Percentiles rank a stretch among this genome's conserved stretches.
These are phyloP conservation scores for Chirona hameri DNA, from an alignment of 2,888 invertebrate species.

Conservation along the genomic window DNA sequence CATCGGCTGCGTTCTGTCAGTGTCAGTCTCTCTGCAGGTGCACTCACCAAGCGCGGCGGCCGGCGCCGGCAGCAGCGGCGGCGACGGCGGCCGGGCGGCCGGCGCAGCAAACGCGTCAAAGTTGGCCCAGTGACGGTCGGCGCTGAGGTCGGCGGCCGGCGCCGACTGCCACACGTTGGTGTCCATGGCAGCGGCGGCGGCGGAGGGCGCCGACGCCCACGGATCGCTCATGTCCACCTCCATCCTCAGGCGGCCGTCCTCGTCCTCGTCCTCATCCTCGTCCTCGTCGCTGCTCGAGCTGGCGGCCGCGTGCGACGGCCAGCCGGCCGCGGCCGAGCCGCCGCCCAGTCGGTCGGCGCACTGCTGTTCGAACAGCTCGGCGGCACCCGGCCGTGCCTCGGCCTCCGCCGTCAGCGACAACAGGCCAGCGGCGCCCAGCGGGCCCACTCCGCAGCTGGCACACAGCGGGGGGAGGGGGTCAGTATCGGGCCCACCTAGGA, in stretches of 20 bases:
- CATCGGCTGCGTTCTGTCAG: no score
- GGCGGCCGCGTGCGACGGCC: background rate
- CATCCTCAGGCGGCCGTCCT: background rate
- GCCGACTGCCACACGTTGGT: constrained; percentile 8
- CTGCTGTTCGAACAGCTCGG: constrained; percentile 28
- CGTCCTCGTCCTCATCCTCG: background rate
- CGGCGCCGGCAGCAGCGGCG: constrained; percentile 22
- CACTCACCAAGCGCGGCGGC: background rate
- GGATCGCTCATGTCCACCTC: constrained; percentile 12
- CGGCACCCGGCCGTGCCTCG: background rate
- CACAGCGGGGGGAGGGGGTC: no score
- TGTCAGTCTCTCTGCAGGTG: background rate
- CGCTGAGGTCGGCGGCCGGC: background rate
- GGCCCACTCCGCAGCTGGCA: background rate
- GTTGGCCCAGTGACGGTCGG: constrained; percentile 9
- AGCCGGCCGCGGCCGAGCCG: background rate
- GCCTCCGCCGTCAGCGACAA: constrained; percentile 28
- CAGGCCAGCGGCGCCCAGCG: constrained; percentile 28
- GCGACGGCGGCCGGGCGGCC: background rate
- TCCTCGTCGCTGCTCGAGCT: background rate
- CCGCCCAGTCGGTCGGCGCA: constrained; percentile 12
- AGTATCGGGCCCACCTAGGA: no score
- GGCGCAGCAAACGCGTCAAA: background rate
- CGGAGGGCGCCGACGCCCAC: background rate
- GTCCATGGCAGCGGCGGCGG: background rate